These are phyloP conservation scores for Platycheirus albimanus DNA, from an alignment of 2,888 invertebrate genomes.

Conservation along the genomic window DNA sequence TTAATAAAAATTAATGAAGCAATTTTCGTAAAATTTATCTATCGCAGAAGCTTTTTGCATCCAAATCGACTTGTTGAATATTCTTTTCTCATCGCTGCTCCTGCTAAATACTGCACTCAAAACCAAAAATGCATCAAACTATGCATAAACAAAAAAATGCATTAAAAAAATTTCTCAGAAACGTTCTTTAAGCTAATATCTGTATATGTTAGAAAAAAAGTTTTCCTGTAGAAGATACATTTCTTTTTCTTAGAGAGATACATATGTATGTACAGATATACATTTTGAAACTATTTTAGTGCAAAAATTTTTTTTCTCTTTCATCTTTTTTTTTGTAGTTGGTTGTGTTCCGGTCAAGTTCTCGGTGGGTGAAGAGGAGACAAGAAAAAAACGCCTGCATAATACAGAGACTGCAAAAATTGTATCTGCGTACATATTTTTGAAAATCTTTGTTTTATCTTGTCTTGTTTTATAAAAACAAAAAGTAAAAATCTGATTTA, in stretches of 20 bases:
- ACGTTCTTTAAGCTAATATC: constrained; percentile 40
- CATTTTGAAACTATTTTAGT: constrained; percentile 65
- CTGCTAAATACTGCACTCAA: constrained; percentile 33
- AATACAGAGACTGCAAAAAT: constrained; percentile 39
- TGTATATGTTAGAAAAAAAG: no score
- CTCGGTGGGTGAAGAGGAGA: constrained; percentile 70
- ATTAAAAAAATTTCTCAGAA: constrained; percentile 36
- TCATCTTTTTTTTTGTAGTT: constrained; percentile 64
- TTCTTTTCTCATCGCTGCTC: constrained; percentile 14
- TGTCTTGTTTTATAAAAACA: no score
- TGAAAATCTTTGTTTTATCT: constrained; percentile 62
- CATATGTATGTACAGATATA: not conserved
- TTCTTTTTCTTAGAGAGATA: constrained; percentile 8
- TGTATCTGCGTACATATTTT: constrained; percentile 64
- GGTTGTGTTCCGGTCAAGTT: constrained; percentile 72
- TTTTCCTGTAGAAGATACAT: constrained; percentile 45
- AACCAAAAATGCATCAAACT: constrained; percentile 69
- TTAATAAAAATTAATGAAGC: constrained; percentile 51
- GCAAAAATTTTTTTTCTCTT: constrained; percentile 63
- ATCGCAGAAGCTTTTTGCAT: constrained; percentile 49
- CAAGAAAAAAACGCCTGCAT: constrained; percentile 40
- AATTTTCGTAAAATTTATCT: constrained; percentile 46
- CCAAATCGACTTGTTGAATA: constrained; percentile 40
- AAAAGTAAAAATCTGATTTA: constrained; percentile 19
- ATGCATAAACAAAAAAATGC: constrained; percentile 68